Evolutionary conservation across 2,888 invertebrate genomes (phyloP).

Genomic region (Brenthis hecate): DNA sequence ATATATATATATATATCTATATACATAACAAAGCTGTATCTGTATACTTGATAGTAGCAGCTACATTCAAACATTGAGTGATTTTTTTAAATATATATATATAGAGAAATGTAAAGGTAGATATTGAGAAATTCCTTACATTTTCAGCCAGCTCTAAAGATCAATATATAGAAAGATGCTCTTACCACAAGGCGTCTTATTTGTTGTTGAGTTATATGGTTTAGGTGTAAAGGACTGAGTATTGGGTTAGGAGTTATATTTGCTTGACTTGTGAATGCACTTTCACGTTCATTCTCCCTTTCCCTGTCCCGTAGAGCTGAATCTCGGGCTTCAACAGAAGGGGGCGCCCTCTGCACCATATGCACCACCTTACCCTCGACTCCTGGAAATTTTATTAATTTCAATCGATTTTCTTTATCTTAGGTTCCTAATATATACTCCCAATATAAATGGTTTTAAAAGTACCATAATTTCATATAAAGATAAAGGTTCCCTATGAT

Average conservation of each 20-base stretch:
- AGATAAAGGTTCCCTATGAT: too few species aligned
- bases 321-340: conserved; percentile 57
- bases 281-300: conserved; percentile 9
- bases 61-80: too few species aligned
- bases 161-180: conserved; percentile 1
- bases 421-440: too few species aligned
- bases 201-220: conserved; percentile 48
- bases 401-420: background rate
- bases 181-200: conserved; percentile 55
- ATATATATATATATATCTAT: too few species aligned
- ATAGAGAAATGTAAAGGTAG: too few species aligned
- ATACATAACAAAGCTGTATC: too few species aligned
- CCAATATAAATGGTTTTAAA: too few species aligned
- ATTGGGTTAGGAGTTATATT: conserved; percentile 5
- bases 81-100: too few species aligned
- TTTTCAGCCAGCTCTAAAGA: too few species aligned
- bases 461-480: too few species aligned
- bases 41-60: too few species aligned
- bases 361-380: conserved; percentile 96
- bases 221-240: conserved; percentile 18
- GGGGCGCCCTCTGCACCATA: conserved; percentile 94
- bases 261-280: background rate
- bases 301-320: conserved; percentile 21
- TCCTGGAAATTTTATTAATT: conserved; percentile 76
- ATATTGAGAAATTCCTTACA: too few species aligned